These are phyloP conservation scores for Frieseomelitta varia DNA, from an alignment of 1,140 invertebrate species.

Conservation along the genomic window DNA sequence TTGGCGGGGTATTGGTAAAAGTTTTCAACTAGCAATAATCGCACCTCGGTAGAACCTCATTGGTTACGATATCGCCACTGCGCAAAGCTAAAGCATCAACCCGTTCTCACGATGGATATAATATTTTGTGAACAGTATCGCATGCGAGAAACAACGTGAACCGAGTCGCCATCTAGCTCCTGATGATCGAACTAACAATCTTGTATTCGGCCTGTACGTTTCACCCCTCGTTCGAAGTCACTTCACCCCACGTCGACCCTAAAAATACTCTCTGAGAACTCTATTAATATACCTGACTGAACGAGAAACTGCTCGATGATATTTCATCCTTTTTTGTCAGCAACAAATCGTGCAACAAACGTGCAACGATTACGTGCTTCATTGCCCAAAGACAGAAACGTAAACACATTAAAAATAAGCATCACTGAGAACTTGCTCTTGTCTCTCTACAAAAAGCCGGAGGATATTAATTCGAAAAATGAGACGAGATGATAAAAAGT, in stretches of 20 bases:
- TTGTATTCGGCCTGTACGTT: no score
- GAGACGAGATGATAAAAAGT: neutral
- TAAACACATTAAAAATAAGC: neutral
- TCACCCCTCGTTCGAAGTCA: neutral
- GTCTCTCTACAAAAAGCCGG: neutral
- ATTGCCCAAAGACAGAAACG: neutral
- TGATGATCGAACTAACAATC: neutral
- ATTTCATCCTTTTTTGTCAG: neutral
- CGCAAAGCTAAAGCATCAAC: conserved; percentile 84
- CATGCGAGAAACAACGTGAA: conserved; percentile 3
- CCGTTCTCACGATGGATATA: conserved; percentile 21
- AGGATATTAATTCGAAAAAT: neutral
- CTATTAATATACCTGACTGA: neutral
- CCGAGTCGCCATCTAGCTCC: conserved; percentile 21
- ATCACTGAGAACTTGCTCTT: no score
- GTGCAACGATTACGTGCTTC: neutral
- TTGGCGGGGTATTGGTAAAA: conserved; percentile 97
- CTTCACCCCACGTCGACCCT: neutral
- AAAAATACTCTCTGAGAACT: neutral
- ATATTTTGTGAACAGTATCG: neutral
- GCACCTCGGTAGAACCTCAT: conserved; percentile 93
- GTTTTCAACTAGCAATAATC: conserved; percentile 96
- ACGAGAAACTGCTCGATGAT: neutral
- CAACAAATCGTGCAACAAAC: neutral
- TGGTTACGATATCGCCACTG: conserved; percentile 92